Conservation (phyloP, 2,113 vertebrate species). For the Cygnus buccinator region DNA sequence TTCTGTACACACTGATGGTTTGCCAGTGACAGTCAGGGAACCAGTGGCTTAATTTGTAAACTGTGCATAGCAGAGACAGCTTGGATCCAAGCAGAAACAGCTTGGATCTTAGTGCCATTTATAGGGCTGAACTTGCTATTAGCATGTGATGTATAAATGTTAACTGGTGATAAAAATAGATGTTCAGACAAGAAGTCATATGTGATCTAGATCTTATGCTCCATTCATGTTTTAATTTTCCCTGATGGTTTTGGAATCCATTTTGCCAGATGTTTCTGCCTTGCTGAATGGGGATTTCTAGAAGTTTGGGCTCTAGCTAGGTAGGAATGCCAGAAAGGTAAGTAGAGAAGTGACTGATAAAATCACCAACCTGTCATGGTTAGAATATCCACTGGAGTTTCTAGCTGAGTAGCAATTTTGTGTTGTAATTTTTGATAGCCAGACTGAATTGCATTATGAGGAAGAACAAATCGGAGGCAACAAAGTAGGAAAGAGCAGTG, state of each 20-base stretch:
- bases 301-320: background rate
- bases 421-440: background rate
- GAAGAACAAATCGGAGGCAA: background rate
- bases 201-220: background rate
- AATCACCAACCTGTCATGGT: background rate
- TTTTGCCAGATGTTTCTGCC: background rate
- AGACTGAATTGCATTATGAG: background rate
- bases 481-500: background rate
- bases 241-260: background rate
- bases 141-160: background rate
- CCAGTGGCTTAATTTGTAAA: conserved; percentile 12
- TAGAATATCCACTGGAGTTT: background rate
- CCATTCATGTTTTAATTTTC: background rate
- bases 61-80: background rate
- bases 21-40: conserved; percentile 5
- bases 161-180: conserved; percentile 33
- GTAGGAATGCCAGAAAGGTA: conserved; percentile 14
- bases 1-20: background rate
- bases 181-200: background rate
- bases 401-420: background rate
- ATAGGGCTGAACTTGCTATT: background rate
- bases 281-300: background rate
- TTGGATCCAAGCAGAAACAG: background rate
- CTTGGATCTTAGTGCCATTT: background rate
- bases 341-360: background rate